Evolutionary conservation across 2,888 invertebrate genomes (phyloP), one percentile per base, ranked within the genome.

Genomic region (Anodontia alba): DNA sequence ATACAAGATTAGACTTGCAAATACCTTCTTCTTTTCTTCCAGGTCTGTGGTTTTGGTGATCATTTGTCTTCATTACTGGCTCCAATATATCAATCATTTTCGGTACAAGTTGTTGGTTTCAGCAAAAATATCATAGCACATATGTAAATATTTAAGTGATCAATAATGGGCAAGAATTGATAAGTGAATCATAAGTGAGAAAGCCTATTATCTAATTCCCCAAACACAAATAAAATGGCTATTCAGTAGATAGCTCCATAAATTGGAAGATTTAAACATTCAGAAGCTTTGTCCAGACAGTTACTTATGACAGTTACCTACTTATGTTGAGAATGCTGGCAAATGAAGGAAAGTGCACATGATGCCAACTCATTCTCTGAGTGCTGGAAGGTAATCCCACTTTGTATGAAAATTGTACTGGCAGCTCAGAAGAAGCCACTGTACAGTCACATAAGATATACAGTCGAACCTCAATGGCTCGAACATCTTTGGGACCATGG

Each of bases 171-270:
- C n/a, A 31, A 54, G 26, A 54, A 54, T 26, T 54, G 54, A n/a
- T 26, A 26, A 26, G 54, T 20, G 54, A 54, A 54, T 54, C 15
- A 26, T 20, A 62, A 33, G 62, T 62, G 62, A 62, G 62, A 62
- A 62, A 62, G 33, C 3, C 62, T 62, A 62, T 62, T 62, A 62
- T 33, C 62, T 33, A 62, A 62, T 62, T 62, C 62, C 62, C 62
- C 7, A 62, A 10, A 1, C 23, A 33, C 31, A 33, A 62, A 62
- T 62, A 62, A 62, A 62, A 20, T 62, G 33, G 10, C 62, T 29
- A 33, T 23, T 31, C 20, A 1, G 33, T 62, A 62, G 29, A 29
- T 62, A 62, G 26, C 33, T 62, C 29, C 62, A 62, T 62, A 26
- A 54, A 54, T 20, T 26, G 54, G 54, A 54, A 46, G 46, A 46